These are phyloP conservation scores for Bagarius yarrelli DNA, from an alignment of 2,113 vertebrate species.

Conservation along the genomic window DNA sequence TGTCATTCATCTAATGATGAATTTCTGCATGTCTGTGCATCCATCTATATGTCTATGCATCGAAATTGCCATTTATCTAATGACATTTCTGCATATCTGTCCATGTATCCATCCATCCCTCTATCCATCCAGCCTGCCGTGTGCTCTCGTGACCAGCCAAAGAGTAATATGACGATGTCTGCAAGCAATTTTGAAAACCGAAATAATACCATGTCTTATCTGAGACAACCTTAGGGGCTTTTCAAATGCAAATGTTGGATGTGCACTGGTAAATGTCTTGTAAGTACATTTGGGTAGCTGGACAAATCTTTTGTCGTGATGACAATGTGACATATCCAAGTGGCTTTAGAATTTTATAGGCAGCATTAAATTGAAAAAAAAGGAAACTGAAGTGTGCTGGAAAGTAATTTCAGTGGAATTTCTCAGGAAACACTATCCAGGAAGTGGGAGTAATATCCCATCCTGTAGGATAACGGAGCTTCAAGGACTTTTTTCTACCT, in stretches of 20 bases:
- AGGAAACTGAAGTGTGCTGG: not conserved
- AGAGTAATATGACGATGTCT: conserved; percentile 20
- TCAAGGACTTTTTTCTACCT: conserved; percentile 1
- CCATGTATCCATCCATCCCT: not conserved
- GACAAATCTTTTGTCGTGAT: not conserved
- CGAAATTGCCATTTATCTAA: not conserved
- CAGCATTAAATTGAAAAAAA: not conserved
- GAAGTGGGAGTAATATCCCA: conserved; percentile 37
- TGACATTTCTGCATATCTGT: not conserved
- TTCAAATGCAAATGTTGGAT: not conserved
- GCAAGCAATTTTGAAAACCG: conserved; percentile 6
- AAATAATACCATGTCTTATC: not conserved
- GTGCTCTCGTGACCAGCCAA: conserved; percentile 16
- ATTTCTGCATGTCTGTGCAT: not conserved
- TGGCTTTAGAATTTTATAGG: not conserved
- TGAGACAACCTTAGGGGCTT: not conserved
- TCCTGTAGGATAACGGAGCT: not conserved
- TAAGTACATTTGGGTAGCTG: too few relatives aligned
- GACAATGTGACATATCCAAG: not conserved
- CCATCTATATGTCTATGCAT: not conserved
- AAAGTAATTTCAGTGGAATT: not conserved
- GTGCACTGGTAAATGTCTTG: not conserved
- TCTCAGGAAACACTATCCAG: conserved; percentile 5
- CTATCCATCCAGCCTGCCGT: not conserved
- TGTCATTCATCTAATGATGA: not conserved